Evolutionary conservation across 1,140 invertebrate species (phyloP).

Genomic region (Euwallacea fornicatus): DNA sequence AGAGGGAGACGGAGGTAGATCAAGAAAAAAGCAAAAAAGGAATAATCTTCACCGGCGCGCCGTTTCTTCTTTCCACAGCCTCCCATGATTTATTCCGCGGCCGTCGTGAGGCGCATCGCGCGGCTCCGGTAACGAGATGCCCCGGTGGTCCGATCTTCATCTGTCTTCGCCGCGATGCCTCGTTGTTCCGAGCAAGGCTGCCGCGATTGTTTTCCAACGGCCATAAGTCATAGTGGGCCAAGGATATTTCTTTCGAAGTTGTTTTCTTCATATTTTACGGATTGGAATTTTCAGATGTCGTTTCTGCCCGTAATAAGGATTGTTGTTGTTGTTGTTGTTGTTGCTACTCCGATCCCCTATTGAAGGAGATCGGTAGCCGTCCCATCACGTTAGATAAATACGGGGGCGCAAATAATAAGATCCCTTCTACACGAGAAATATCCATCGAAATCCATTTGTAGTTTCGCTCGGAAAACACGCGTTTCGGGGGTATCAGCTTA

Average conservation of each 20-base stretch:
- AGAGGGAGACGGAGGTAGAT: not conserved
- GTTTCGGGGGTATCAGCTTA: constrained; percentile 37
- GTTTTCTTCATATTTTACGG: constrained; percentile 20
- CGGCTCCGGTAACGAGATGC: constrained; percentile 47
- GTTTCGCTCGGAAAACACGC: constrained; percentile 21
- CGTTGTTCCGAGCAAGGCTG: constrained; percentile 36
- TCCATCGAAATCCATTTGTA: constrained; percentile 39
- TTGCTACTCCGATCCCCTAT: not conserved
- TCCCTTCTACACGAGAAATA: constrained; percentile 28
- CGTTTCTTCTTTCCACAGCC: constrained; percentile 22
- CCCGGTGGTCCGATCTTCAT: constrained; percentile 48
- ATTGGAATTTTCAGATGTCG: not conserved
- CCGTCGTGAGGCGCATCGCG: constrained; percentile 44
- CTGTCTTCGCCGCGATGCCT: constrained; percentile 43
- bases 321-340: not conserved
- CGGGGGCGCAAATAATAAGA: constrained; percentile 34
- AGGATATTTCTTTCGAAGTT: constrained; percentile 20
- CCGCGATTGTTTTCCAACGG: constrained; percentile 36
- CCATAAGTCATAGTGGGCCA: constrained; percentile 39
- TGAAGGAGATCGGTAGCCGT: not conserved
- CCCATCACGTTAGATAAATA: constrained; percentile 32
- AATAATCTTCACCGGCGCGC: constrained; percentile 19
- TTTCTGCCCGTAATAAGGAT: constrained; percentile 8
- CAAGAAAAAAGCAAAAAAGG: constrained; percentile 2
- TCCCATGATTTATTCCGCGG: constrained; percentile 45